Base-by-base conservation (phyloP, 1,140 invertebrate species). In the Bombus turneri region DNA sequence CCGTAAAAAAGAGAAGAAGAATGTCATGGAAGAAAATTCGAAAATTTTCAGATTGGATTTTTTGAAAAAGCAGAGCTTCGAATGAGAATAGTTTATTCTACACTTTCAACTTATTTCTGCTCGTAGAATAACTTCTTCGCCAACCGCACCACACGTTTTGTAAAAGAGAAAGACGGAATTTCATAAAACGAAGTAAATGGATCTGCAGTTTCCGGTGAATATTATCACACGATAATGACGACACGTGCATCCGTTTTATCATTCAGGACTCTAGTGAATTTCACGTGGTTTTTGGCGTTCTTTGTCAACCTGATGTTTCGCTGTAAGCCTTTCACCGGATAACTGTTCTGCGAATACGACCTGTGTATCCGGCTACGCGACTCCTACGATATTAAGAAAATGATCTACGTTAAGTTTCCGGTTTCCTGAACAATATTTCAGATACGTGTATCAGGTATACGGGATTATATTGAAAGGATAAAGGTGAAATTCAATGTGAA, bases 161-260 rank as follows among this genome's bases (percentile, higher is more conserved):
- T 53, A 53, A 53, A 53, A 18, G 18, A 8, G 47, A 22, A 53
- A 53, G 22, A 53, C 18, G 15, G 18, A 53, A 53, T 53, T 53
- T 53, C 47, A 22, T 53, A 53, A 22, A n/a, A 28, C 12, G n/a
- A 64, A 31, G 12, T 6, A 31, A n/a, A 64, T 13, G 10, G 18
- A 37, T 12, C 39, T 34, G 0, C 5, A 13, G n/a, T 10, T 9
- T 37, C 0, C 41, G n/a, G 12, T 1, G 64, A 57, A 68, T 68
- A 68, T 76, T 68, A 39, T 76, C 53, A 13, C 64, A 3, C 73
- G 74, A 71, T 68, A 47, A 83, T 57, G 47, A 37, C 66, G 9
- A 34, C 18, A 53, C 74, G 74, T 59, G 47, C 47, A 64, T 53
- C 22, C 47, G 37, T 59, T 69, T 69, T 28, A 6, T 22, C 37